These are phyloP conservation scores for Actinia equina DNA, from an alignment of 64 coral and sea anemone species.

Conservation along the genomic window DNA sequence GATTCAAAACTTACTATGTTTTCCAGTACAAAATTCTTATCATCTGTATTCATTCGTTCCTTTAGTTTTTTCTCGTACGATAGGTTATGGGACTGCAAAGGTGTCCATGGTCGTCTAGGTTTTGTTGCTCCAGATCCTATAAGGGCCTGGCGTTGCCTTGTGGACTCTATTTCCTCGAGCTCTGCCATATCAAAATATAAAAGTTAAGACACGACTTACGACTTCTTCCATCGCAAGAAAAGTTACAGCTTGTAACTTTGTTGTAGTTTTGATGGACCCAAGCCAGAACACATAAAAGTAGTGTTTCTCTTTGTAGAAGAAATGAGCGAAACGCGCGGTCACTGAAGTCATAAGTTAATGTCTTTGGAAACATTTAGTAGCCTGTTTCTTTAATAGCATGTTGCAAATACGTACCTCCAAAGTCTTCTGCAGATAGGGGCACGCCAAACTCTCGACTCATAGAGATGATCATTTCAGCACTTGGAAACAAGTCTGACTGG, in stretches of 20 bases:
- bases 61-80: constrained; percentile 64
- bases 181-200: background rate
- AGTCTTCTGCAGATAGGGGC: constrained; percentile 93
- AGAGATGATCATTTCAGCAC: constrained; percentile 82
- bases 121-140: background rate
- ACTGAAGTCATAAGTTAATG: too few relatives aligned
- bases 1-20: constrained; percentile 96
- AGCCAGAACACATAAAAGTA: too few relatives aligned
- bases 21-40: constrained; percentile 73
- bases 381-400: too few relatives aligned
- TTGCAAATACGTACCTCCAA: constrained; percentile 71
- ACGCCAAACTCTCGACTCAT: constrained; percentile 98
- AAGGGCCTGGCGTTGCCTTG: background rate
- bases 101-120: constrained; percentile 79
- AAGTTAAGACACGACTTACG: background rate
- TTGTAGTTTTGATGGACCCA: too few relatives aligned
- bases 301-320: too few relatives aligned
- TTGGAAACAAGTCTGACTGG: constrained; percentile 78
- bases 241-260: too few relatives aligned
- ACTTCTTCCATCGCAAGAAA: too few relatives aligned
- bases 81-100: constrained; percentile 58
- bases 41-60: constrained; percentile 29
- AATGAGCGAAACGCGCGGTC: too few relatives aligned
- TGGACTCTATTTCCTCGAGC: background rate
- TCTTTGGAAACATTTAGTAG: too few relatives aligned